phyloP scores from a whole-genome alignment of 2,797 vertebrate species.

The Alfaro cultratus region DNA sequence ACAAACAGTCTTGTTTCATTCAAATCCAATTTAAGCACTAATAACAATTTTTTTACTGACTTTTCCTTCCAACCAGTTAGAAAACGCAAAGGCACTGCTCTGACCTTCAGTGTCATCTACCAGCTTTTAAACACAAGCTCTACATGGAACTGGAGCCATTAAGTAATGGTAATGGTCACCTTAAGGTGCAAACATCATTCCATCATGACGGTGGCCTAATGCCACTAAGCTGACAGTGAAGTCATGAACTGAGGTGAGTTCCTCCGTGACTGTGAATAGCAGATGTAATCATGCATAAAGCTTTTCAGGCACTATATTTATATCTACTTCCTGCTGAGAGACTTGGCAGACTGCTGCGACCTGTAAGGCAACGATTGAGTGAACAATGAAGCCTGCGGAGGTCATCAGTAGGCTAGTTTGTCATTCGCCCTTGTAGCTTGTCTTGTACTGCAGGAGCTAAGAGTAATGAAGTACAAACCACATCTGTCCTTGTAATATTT shows the following conservation, averaged over 20 bases:
- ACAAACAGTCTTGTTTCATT: neutral
- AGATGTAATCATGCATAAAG: conserved; percentile 14
- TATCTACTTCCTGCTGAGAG: conserved; percentile 6
- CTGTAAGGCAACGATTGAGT: conserved; percentile 11
- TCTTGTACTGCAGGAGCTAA: conserved; percentile 3
- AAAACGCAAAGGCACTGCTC: neutral
- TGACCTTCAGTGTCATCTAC: conserved; percentile 15
- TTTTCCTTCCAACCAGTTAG: neutral
- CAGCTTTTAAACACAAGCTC: conserved; percentile 2
- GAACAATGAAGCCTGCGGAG: conserved; percentile 13
- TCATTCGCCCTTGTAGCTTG: neutral
- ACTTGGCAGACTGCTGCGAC: conserved; percentile 12
- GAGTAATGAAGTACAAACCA: neutral
- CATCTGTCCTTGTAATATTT: neutral
- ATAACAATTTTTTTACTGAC: neutral
- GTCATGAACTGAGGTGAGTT: conserved; percentile 9
- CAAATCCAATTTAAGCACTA: neutral
- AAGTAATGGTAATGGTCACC: conserved; percentile 24
- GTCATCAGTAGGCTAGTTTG: conserved; percentile 10
- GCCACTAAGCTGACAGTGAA: conserved; percentile 16
- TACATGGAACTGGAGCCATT: conserved; percentile 15
- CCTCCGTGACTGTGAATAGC: conserved; percentile 12
- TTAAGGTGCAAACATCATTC: conserved; percentile 22
- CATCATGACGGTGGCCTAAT: conserved; percentile 9
- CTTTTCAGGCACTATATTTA: conserved; percentile 16